phyloP scores from a whole-genome alignment of 2,888 invertebrate genomes.

The Octonoba sinensis region DNA sequence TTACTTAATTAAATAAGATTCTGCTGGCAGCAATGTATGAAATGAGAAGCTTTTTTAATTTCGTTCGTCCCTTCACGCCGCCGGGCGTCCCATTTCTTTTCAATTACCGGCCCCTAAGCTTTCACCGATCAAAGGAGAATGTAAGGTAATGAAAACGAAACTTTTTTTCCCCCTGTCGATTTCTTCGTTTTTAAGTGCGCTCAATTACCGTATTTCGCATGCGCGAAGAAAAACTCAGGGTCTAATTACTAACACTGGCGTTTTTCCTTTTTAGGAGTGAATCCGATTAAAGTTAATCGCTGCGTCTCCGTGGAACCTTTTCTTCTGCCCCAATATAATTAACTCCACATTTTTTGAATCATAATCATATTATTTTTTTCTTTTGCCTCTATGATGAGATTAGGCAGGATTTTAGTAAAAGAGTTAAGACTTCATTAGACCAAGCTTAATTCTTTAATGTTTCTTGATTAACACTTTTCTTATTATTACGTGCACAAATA shows the following conservation, averaged over 20 bases:
- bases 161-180: background rate
- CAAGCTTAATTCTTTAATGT: no score
- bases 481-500: no score
- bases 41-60: slow-evolving; percentile 52
- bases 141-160: slow-evolving; percentile 29
- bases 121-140: slow-evolving; percentile 18
- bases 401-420: no score
- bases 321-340: background rate
- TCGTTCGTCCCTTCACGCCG: background rate
- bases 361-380: background rate
- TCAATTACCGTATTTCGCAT: slow-evolving; percentile 57
- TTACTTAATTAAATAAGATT: slow-evolving; percentile 46
- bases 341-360: background rate
- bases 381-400: no score
- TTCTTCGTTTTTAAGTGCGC: slow-evolving; percentile 42
- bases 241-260: slow-evolving; percentile 41
- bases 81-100: slow-evolving; percentile 31
- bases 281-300: slow-evolving; percentile 50
- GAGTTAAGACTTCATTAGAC: no score
- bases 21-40: background rate
- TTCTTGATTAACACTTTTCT: no score
- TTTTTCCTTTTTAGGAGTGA: slow-evolving; percentile 8
- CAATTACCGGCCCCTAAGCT: slow-evolving; percentile 41
- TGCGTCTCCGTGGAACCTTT: background rate
- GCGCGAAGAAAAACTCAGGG: slow-evolving; percentile 21